phyloP scores from a whole-genome alignment of 2,888 invertebrate genomes.

The Zhuqinia jingwanae region DNA sequence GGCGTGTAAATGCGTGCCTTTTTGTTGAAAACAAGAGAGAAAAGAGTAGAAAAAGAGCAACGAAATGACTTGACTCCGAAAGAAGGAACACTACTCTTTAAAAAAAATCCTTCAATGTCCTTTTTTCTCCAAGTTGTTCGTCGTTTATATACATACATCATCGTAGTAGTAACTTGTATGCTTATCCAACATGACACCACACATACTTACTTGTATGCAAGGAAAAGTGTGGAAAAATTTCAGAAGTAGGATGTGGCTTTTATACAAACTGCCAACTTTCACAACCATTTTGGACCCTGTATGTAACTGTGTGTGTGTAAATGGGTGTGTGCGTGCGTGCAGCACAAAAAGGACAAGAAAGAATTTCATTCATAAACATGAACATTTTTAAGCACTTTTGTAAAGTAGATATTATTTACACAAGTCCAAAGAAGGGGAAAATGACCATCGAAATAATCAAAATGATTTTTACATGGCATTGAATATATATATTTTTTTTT shows the following conservation, averaged over 20 bases:
- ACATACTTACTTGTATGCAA: conserved; percentile 47
- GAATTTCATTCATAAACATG: not conserved
- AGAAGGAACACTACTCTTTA: not conserved
- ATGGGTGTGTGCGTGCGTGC: not conserved
- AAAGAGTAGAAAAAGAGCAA: not conserved
- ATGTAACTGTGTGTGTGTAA: not conserved
- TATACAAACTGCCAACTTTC: conserved; percentile 27
- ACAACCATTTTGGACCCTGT: conserved; percentile 13
- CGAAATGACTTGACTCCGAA: not conserved
- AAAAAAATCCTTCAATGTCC: not conserved
- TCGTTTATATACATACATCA: too few species aligned
- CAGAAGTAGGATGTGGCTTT: not conserved
- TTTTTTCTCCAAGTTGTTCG: not conserved
- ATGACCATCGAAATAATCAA: too few species aligned
- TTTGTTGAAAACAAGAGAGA: conserved; percentile 7
- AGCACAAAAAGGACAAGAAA: not conserved
- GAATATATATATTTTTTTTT: too few species aligned
- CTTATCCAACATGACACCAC: conserved; percentile 43
- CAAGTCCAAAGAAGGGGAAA: too few species aligned
- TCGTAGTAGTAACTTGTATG: not conserved
- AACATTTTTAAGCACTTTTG: not conserved
- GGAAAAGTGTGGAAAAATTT: conserved; percentile 10
- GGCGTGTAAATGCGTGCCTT: not conserved
- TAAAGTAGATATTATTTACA: not conserved
- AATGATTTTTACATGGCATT: too few species aligned